A percentile compares a stretch with the other conserved stretches of the same genome.
Conservation (phyloP, 2,888 invertebrate species). For the Yponomeuta sedellus region DNA sequence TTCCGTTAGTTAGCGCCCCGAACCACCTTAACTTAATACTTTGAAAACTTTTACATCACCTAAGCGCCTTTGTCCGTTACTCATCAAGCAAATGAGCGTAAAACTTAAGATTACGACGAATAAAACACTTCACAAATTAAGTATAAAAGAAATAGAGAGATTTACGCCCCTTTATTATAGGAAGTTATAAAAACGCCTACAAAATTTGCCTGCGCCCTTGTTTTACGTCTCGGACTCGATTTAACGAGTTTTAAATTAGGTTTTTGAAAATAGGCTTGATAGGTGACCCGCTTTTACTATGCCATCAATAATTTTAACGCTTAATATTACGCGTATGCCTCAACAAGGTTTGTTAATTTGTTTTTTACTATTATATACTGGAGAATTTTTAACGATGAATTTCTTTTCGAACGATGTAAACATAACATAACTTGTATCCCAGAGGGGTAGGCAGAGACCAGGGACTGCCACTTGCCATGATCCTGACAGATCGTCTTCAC, state of each 20-base stretch:
- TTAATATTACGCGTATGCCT: neutral
- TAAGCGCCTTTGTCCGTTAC: constrained; percentile 27
- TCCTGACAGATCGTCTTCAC: too few species aligned
- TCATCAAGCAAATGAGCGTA: neutral
- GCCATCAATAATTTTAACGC: constrained; percentile 2
- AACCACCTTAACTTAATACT: too few species aligned
- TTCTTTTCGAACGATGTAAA: too few species aligned
- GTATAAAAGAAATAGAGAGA: constrained; percentile 17
- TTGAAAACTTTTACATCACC: neutral
- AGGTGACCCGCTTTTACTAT: neutral
- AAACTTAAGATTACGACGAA: constrained; percentile 12
- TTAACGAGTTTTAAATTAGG: constrained; percentile 44
- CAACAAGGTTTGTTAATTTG: constrained; percentile 2
- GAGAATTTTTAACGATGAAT: too few species aligned
- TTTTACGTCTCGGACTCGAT: constrained; percentile 25
- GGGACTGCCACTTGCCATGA: too few species aligned
- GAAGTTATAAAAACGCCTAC: constrained; percentile 21
- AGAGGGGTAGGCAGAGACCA: too few species aligned
- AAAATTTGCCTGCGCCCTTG: constrained; percentile 20
- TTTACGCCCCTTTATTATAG: constrained; percentile 13
- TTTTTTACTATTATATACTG: too few species aligned
- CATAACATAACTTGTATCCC: too few species aligned
- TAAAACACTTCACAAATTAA: constrained; percentile 20
- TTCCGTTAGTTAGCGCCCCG: too few species aligned
- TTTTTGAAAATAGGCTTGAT: constrained; percentile 19